Percentiles rank a stretch among this genome's conserved stretches.
phyloP scores from a whole-genome alignment of 1,140 invertebrate genomes.

The Anastrepha ludens region DNA sequence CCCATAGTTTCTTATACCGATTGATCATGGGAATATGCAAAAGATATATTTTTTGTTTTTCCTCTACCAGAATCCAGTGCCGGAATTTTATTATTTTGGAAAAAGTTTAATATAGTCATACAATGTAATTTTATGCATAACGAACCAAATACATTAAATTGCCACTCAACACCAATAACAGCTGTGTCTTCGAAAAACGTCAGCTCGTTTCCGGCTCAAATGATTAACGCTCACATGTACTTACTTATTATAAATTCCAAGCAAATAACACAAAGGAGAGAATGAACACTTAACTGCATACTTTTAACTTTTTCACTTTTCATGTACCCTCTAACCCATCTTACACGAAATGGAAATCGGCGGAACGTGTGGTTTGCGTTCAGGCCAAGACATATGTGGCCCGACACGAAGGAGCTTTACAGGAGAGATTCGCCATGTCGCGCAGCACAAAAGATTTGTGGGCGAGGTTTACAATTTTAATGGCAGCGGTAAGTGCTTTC shows the following conservation, averaged over 20 bases:
- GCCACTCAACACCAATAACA: neutral
- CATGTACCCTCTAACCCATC: neutral
- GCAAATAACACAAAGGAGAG: neutral
- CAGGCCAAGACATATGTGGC: conserved; percentile 90
- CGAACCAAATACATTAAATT: neutral
- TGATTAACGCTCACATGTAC: conserved; percentile 4
- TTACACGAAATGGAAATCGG: neutral
- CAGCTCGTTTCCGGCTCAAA: neutral
- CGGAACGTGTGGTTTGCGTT: conserved; percentile 2
- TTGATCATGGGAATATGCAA: no score
- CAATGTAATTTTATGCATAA: no score
- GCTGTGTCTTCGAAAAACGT: no score
- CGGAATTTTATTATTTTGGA: no score
- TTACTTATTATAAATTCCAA: neutral
- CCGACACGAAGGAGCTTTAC: conserved; percentile 90
- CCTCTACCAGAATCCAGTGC: no score
- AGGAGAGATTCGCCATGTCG: conserved; percentile 91
- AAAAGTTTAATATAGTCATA: no score
- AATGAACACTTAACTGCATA: neutral
- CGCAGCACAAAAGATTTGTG: conserved; percentile 89
- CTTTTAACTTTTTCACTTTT: conserved; percentile 36
- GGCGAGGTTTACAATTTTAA: conserved; percentile 85
- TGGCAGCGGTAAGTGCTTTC: conserved; percentile 80
- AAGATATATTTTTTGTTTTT: no score
- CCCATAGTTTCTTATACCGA: no score